A percentile compares a stretch with the other conserved stretches of the same genome.
Evolutionary conservation across 2,888 invertebrate genomes (phyloP).

Genomic region (Reticulitermes lucifugus): DNA sequence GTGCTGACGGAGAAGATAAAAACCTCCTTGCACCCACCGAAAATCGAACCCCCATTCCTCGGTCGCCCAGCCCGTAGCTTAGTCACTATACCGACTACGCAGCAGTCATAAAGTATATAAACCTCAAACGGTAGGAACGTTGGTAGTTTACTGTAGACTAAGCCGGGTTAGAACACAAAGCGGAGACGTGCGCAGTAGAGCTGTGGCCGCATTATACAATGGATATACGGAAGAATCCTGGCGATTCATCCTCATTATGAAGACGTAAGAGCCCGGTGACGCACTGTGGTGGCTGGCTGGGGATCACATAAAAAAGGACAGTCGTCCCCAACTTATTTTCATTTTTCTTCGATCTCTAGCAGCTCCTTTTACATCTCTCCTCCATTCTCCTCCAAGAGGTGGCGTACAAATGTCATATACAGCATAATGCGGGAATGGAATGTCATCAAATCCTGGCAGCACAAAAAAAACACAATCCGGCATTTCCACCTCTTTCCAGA

Average conservation of each 20-base stretch:
- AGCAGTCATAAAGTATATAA: background rate
- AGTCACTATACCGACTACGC: too few relatives aligned
- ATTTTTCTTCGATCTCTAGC: constrained; percentile 14
- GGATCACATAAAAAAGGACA: background rate
- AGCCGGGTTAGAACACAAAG: background rate
- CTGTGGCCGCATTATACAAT: background rate
- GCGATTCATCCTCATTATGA: constrained; percentile 6
- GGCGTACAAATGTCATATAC: background rate
- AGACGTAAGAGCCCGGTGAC: background rate
- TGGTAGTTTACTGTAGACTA: background rate
- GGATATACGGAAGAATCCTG: background rate
- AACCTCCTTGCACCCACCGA: too few relatives aligned
- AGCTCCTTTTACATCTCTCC: background rate
- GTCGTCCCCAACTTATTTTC: background rate
- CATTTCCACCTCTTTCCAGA: background rate
- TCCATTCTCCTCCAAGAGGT: background rate
- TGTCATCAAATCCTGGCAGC: too few relatives aligned
- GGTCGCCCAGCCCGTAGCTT: too few relatives aligned
- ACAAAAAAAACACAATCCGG: background rate
- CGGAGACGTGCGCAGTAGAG: background rate
- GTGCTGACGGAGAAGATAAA: too few relatives aligned
- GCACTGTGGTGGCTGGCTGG: background rate
- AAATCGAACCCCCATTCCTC: too few relatives aligned
- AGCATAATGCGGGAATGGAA: background rate
- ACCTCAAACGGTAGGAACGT: background rate